phyloP scores from a whole-genome alignment of 37 sponge, comb jelly and placozoan species.

The Geodia barretti region DNA sequence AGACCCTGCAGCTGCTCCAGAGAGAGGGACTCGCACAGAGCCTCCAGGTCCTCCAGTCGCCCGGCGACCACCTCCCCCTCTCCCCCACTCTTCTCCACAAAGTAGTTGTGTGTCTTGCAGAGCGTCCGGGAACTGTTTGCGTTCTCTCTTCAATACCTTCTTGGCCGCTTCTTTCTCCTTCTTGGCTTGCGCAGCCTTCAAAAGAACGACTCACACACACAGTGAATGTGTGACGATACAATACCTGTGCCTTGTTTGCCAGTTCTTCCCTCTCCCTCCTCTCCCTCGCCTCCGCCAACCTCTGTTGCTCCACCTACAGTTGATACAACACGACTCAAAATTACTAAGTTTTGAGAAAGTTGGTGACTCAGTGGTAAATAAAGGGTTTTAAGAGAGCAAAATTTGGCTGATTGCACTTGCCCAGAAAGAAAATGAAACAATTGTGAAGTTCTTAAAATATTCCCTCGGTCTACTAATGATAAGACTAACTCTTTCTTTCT shows the following conservation, averaged over 20 bases:
- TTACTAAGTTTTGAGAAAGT: too few relatives aligned
- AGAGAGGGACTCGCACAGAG: constrained; percentile 54
- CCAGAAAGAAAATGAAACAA: too few relatives aligned
- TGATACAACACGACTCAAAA: neutral
- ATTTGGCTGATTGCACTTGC: neutral
- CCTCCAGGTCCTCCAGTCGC: constrained; percentile 72
- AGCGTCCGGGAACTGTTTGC: constrained; percentile 72
- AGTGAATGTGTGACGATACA: neutral
- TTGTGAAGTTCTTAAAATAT: too few relatives aligned
- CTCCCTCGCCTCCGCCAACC: constrained; percentile 70
- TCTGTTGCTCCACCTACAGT: constrained; percentile 56
- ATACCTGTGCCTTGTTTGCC: constrained; percentile 52
- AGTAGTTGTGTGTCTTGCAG: constrained; percentile 65
- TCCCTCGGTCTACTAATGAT: too few relatives aligned
- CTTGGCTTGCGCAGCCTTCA: constrained; percentile 54
- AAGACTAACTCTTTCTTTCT: too few relatives aligned
- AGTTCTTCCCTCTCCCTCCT: constrained; percentile 64
- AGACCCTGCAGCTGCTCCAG: constrained; percentile 24
- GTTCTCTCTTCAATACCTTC: constrained; percentile 70
- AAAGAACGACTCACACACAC: neutral
- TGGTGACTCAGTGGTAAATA: neutral
- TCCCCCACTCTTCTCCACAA: too few relatives aligned
- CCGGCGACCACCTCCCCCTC: constrained; percentile 46
- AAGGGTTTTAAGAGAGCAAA: neutral
- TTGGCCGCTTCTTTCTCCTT: constrained; percentile 77